Base-by-base conservation (phyloP, 1,140 invertebrate species). In the Zaprionus gabonicus region DNA sequence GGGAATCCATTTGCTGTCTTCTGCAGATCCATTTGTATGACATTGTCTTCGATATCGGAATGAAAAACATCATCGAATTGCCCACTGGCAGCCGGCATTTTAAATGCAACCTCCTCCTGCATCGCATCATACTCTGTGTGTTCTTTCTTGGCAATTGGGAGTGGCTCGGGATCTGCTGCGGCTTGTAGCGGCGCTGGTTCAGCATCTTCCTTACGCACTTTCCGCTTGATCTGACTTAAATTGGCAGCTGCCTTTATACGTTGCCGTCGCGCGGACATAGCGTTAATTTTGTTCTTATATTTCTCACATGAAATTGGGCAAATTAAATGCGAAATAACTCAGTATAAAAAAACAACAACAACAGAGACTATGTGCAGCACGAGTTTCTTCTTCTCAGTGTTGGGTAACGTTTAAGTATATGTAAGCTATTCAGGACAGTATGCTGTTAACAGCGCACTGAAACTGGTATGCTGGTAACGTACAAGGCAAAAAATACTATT, bases 201-300 rank as follows among this genome's bases (percentile, higher is more conserved):
- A 20, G 20, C 65, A 34, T 91, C 82, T 53, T 91, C 86, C 28
- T 65, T 85, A 1, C 86, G 81, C 13, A 79, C 63, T 55, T 92
- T 92, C 6, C 91, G 82, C 44, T 92, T 92, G 12, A 91, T 74
- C 56, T 76, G 76, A 55, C 77, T 72, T 60, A 70, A 71, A 71
- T 93, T 94, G 34, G 93, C 94, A 71, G 93, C 73, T 36, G 93
- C 93, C 80, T 94, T 94, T 72, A 94, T 94, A 70, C 94, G 91
- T 55, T 93, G 92, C 68, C 94, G 80, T 76, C 94, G 92, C 93
- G 93, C 94, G 13, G 91, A 82, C 91, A 92, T 92, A 17, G 25
- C 71, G 57, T 67, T 10, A 71, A 46, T 44, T 56, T 71, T 75
- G 13, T 58, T 51, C 20, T 72, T 13, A 64, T 44, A 25, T 85